Conservation (phyloP, 2,888 invertebrate species). For the Pyrocoelia pectoralis region DNA sequence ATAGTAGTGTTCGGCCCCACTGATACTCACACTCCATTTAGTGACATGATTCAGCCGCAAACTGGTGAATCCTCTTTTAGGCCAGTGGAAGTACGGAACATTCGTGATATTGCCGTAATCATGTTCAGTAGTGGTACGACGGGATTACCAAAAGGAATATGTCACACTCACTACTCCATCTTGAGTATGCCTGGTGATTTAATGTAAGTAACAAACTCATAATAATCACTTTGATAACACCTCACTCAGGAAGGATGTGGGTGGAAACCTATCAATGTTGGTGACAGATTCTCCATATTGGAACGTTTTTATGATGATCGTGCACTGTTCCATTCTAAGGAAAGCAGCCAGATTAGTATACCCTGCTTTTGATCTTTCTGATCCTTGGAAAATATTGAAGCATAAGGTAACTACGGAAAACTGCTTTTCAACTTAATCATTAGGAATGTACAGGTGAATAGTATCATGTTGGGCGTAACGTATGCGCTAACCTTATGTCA, state of each 20-base stretch:
- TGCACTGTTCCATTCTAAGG: not conserved
- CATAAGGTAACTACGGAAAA: not conserved
- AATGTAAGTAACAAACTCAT: too few species aligned
- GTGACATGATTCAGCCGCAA: constrained; percentile 44
- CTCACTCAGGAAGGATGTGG: not conserved
- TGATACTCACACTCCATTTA: constrained; percentile 21
- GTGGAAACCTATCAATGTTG: not conserved
- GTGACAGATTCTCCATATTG: not conserved
- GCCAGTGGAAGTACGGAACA: too few species aligned
- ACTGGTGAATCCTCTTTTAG: too few species aligned
- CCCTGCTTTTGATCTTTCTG: constrained; percentile 33
- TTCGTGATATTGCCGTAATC: too few species aligned
- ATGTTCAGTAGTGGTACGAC: too few species aligned
- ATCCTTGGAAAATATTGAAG: not conserved
- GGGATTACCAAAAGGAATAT: too few species aligned
- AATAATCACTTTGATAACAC: too few species aligned
- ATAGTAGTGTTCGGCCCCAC: constrained; percentile 39
- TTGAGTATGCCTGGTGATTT: too few species aligned
- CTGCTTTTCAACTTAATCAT: too few species aligned
- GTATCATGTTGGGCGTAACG: not conserved
- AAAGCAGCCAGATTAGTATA: constrained; percentile 43
- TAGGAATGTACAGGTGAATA: too few species aligned
- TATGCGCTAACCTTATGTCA: not conserved
- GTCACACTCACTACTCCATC: too few species aligned
- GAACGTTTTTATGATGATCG: not conserved